phyloP scores from a whole-genome alignment of 2,888 invertebrate species.

The Caenorhabditis uteleia region DNA sequence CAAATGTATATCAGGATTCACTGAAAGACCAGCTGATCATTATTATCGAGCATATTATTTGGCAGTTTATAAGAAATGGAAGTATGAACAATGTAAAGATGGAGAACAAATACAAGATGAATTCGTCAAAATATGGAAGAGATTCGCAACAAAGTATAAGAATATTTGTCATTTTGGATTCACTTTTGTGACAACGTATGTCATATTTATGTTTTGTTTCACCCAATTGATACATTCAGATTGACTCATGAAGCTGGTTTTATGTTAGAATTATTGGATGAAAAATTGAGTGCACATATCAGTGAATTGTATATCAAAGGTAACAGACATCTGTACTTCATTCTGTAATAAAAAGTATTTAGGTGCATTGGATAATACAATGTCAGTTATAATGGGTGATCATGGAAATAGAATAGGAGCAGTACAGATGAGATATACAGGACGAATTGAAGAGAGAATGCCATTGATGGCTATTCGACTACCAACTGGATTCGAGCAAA shows the following conservation, averaged over 20 bases:
- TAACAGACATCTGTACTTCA: conserved; percentile 3
- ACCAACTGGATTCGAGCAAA: conserved; percentile 66
- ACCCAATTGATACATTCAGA: conserved; percentile 10
- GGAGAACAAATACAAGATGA: conserved; percentile 46
- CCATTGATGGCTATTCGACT: conserved; percentile 70
- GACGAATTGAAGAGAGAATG: conserved; percentile 70
- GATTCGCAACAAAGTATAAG: conserved; percentile 67
- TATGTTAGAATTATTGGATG: conserved; percentile 41
- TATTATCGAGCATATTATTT: conserved; percentile 69
- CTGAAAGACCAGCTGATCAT: conserved; percentile 69
- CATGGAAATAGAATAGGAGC: conserved; percentile 72
- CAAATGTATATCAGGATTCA: conserved; percentile 70
- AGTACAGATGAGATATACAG: conserved; percentile 57
- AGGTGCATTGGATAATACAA: conserved; percentile 53
- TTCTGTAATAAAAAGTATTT: background rate
- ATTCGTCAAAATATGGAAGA: conserved; percentile 57
- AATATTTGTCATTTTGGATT: conserved; percentile 70
- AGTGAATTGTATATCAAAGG: conserved; percentile 22
- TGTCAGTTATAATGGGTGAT: conserved; percentile 70
- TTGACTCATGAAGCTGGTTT: conserved; percentile 41
- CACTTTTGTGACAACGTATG: conserved; percentile 68
- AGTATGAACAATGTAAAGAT: conserved; percentile 35
- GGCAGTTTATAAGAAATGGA: conserved; percentile 50
- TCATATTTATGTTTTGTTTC: conserved; percentile 1
- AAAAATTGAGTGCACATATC: conserved; percentile 28